These are phyloP conservation scores for Dendrolimus pini DNA, from an alignment of 2,888 invertebrate species.

Conservation along the genomic window DNA sequence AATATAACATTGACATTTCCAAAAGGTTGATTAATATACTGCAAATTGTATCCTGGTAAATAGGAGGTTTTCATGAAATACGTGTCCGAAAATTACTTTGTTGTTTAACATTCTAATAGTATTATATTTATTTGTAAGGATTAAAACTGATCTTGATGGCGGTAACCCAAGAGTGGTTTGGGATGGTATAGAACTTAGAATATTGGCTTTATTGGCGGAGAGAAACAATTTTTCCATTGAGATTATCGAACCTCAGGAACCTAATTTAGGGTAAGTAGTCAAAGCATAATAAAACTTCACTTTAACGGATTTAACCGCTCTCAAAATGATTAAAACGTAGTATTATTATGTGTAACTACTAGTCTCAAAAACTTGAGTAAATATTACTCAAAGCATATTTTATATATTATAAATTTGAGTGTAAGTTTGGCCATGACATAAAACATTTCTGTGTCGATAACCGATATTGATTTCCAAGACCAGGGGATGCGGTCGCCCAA, in stretches of 20 bases:
- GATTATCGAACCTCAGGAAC: conserved; percentile 76
- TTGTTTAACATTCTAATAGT: neutral
- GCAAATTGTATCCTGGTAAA: neutral
- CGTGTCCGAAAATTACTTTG: no score
- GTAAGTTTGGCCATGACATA: no score
- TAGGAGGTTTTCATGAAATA: neutral
- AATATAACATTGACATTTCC: no score
- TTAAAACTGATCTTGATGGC: conserved; percentile 59
- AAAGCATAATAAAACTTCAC: no score
- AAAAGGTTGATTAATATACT: no score
- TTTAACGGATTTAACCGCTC: no score
- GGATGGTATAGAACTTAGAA: conserved; percentile 86
- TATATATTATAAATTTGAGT: no score
- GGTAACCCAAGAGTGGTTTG: conserved; percentile 66
- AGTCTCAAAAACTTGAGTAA: no score
- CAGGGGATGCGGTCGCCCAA: conserved; percentile 77
- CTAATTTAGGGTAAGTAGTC: conserved; percentile 38
- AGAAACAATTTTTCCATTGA: conserved; percentile 85
- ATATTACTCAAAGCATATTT: no score
- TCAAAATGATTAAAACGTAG: no score
- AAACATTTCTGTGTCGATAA: no score
- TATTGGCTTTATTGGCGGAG: conserved; percentile 78
- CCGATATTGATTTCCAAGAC: conserved; percentile 39
- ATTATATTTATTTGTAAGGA: conserved; percentile 21
- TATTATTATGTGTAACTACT: no score